Conservation (phyloP, 2,888 invertebrate species). For the Diachrysia chrysitis region DNA sequence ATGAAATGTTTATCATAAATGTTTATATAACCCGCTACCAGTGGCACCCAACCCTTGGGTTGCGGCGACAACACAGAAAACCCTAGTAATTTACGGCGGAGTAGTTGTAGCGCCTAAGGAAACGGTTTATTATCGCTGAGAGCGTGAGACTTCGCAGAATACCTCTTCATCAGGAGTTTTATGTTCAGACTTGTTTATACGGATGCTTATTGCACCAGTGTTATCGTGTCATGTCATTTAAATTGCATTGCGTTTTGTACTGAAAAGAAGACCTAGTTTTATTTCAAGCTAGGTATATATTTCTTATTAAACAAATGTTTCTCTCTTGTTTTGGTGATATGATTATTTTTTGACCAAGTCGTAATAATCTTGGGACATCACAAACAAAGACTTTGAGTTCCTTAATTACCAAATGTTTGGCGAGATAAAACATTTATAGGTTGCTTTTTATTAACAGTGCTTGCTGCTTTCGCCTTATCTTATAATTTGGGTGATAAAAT, state of each 20-base stretch:
- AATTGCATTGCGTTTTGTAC: neutral
- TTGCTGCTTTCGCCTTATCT: too few species aligned
- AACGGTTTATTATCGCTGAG: constrained; percentile 73
- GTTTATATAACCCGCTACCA: too few species aligned
- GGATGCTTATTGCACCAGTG: constrained; percentile 52
- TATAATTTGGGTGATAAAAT: too few species aligned
- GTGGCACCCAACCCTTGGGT: constrained; percentile 43
- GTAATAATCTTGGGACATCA: too few species aligned
- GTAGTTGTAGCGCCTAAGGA: constrained; percentile 74
- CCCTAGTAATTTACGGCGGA: constrained; percentile 71
- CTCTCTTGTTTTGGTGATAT: too few species aligned
- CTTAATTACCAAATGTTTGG: neutral
- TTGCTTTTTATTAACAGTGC: neutral
- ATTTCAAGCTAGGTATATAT: too few species aligned
- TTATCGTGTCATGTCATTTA: constrained; percentile 11
- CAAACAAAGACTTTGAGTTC: too few species aligned
- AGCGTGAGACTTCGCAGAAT: constrained; percentile 60
- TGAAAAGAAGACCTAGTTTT: too few species aligned
- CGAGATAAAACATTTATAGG: neutral
- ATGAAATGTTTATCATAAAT: too few species aligned
- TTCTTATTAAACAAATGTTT: too few species aligned
- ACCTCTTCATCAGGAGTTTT: constrained; percentile 55
- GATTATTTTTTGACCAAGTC: too few species aligned
- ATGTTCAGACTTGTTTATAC: constrained; percentile 59
- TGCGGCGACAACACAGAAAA: constrained; percentile 69